Evolutionary conservation across 2,888 invertebrate species (phyloP).

Genomic region (Plagiodera versicolora): DNA sequence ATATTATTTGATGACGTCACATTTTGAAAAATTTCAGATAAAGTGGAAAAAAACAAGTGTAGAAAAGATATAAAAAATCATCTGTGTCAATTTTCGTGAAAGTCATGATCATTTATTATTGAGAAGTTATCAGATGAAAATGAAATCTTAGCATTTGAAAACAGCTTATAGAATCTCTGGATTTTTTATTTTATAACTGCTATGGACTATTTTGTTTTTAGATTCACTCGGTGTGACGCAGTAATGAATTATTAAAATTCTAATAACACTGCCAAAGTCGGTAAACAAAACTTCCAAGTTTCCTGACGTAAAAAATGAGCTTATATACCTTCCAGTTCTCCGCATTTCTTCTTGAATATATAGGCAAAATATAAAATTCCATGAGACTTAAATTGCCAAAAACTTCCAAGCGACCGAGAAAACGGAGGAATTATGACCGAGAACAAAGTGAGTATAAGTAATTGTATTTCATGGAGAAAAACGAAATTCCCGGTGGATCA

Average conservation of each 20-base stretch:
- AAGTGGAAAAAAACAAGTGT: too few species aligned
- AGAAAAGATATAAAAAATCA: too few species aligned
- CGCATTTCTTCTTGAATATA: background rate
- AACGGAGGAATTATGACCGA: background rate
- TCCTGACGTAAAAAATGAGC: background rate
- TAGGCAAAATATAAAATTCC: background rate
- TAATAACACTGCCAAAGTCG: background rate
- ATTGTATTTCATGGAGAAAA: background rate
- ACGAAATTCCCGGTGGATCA: background rate
- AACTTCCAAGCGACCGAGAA: background rate
- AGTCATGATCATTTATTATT: too few species aligned
- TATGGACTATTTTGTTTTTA: too few species aligned
- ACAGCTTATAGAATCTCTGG: too few species aligned
- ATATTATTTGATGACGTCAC: too few species aligned
- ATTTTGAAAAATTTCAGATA: too few species aligned
- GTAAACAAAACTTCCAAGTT: background rate
- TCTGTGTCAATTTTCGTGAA: too few species aligned
- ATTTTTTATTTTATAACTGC: too few species aligned
- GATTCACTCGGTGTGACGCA: too few species aligned
- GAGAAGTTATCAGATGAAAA: too few species aligned
- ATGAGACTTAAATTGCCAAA: background rate
- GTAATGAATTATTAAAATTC: background rate
- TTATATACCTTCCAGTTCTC: background rate
- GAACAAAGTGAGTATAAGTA: slow-evolving; percentile 1
- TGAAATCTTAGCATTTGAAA: too few species aligned